Evolutionary conservation across 1,140 invertebrate genomes (phyloP), one percentile per base, ranked within the genome.

Genomic region (Delia radicum): DNA sequence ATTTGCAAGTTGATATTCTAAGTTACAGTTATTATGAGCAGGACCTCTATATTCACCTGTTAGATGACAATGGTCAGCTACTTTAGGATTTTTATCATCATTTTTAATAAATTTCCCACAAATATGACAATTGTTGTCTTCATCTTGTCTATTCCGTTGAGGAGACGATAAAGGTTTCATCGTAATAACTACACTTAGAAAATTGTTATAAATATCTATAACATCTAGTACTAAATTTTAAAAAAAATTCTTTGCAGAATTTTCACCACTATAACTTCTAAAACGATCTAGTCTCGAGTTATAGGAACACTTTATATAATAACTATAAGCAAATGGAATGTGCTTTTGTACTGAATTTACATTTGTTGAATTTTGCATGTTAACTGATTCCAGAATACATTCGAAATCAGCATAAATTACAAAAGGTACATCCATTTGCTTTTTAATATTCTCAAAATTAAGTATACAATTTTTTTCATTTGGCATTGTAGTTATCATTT

Each of bases 361-460:
- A 37, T 74, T 76, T 63, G 13, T 27, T 63, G 75, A 76, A 73
- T 37, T 77, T 71, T 72, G n/a, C 28, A 76, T 72, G 37, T 73
- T 24, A n/a, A 74, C 18, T 18, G 65, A 42, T 74, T 77, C 48
- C n/a, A 81, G 77, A 31, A 82, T 46, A 63, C 79, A 80, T 81
- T 87, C 82, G 61, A 84, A 80, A 80, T 86, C 81, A 27, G 79
- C 80, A 79, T 85, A 84, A 72, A 85, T 79, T 28, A 81, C 76
- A 77, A 84, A 84, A 31, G 82, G 82, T 33, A 79, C 74, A 65
- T 80, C 79, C 77, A 82, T 61, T 75, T 82, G 77, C 21, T 77
- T 74, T 12, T 55, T 65, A 75, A 73, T 76, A 76, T 84, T 80
- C 75, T 79, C 79, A 77, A 82, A 84, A 73, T 78, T 65, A 75